phyloP scores from a whole-genome alignment of 2,888 invertebrate species.

The Melieria crassipennis region DNA sequence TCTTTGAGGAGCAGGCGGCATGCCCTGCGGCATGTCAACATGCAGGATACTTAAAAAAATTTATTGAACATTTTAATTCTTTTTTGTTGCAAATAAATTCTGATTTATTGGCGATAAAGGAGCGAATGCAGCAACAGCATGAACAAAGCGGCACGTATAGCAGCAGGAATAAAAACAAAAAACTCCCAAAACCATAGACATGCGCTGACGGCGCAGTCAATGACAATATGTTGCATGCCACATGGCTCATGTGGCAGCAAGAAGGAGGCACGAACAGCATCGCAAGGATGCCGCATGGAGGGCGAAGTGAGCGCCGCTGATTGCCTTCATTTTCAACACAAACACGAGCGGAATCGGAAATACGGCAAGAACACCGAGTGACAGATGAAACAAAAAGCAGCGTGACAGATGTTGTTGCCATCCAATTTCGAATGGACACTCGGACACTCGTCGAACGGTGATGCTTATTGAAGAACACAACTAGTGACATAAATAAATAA shows the following conservation, averaged over 20 bases:
- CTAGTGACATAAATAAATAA: conserved; percentile 10
- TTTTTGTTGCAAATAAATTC: conserved; percentile 66
- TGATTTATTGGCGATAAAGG: conserved; percentile 66
- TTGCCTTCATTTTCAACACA: conserved; percentile 47
- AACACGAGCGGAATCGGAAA: conserved; percentile 46
- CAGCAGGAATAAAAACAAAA: conserved; percentile 11
- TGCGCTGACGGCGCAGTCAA: background rate
- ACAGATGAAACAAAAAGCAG: conserved; percentile 10
- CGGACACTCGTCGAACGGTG: background rate
- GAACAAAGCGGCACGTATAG: conserved; percentile 33
- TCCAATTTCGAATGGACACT: conserved; percentile 29
- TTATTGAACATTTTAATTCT: conserved; percentile 66
- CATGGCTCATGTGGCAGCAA: background rate
- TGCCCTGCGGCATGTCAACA: conserved; percentile 33
- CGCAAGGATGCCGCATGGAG: background rate
- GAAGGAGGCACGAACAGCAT: background rate
- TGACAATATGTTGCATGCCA: conserved; percentile 27
- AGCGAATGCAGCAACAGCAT: conserved; percentile 35
- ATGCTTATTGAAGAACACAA: conserved; percentile 16
- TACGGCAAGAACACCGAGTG: conserved; percentile 4
- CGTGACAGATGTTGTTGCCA: conserved; percentile 33
- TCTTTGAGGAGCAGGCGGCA: background rate
- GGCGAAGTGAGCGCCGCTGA: conserved; percentile 31
- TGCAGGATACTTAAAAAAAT: conserved; percentile 60
- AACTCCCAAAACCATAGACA: background rate